Percentiles rank a stretch among this genome's conserved stretches.
Conservation (phyloP, 2,888 invertebrate species). For the Maniola hyperantus region DNA sequence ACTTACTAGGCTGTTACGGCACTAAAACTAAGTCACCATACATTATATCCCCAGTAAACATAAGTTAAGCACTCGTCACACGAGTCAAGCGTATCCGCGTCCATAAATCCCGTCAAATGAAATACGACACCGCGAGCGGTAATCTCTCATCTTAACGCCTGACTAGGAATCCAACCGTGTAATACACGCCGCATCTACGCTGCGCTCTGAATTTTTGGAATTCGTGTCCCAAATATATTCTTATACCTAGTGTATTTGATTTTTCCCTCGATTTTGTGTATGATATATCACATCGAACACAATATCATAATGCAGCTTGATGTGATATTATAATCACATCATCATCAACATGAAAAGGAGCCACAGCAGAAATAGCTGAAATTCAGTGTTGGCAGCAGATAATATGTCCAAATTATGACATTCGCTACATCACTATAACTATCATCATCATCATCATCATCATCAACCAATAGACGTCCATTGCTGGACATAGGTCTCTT, state of each 20-base stretch:
- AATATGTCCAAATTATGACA: too few species aligned
- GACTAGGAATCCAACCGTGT: slow-evolving; percentile 52
- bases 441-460: too few species aligned
- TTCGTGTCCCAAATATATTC: slow-evolving; percentile 5
- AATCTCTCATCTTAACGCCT: slow-evolving; percentile 69
- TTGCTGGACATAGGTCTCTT: too few species aligned
- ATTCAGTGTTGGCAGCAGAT: too few species aligned
- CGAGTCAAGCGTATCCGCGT: slow-evolving; percentile 24
- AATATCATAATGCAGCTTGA: too few species aligned
- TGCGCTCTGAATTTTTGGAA: slow-evolving; percentile 3
- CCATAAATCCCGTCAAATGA: slow-evolving; percentile 59
- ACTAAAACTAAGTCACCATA: neutral
- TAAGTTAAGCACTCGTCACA: slow-evolving; percentile 34
- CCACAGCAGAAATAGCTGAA: too few species aligned
- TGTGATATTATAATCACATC: too few species aligned
- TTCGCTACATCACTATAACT: too few species aligned
- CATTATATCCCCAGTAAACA: slow-evolving; percentile 20
- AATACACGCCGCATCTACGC: slow-evolving; percentile 35
- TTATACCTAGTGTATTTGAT: neutral
- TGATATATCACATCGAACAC: too few species aligned
- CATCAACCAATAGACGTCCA: too few species aligned
- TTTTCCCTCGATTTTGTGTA: neutral
- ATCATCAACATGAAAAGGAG: too few species aligned
- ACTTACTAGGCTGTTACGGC: too few species aligned
- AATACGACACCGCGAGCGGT: slow-evolving; percentile 53